Evolutionary conservation across 1,140 invertebrate genomes (phyloP).

Genomic region (Temnothorax longispinosus): DNA sequence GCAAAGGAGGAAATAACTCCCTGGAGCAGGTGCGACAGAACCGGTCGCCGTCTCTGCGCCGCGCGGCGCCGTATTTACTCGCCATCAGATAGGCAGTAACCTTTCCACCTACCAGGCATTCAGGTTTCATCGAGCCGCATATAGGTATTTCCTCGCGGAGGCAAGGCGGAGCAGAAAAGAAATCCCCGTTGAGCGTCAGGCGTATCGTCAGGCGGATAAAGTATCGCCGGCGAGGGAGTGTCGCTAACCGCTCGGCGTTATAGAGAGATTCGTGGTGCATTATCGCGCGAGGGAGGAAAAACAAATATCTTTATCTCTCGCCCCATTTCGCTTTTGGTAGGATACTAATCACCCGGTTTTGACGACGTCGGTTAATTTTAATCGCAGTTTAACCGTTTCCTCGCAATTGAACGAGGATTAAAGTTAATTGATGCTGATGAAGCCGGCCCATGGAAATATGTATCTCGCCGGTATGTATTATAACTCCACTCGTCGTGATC

Average conservation of each 20-base stretch:
- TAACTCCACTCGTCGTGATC: neutral
- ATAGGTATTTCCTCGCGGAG: conserved; percentile 13
- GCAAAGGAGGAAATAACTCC: conserved; percentile 51
- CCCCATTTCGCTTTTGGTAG: neutral
- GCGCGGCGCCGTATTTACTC: conserved; percentile 55
- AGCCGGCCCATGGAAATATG: neutral
- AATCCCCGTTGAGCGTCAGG: neutral
- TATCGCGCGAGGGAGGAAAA: neutral
- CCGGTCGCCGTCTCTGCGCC: conserved; percentile 54
- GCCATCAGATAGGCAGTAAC: conserved; percentile 43
- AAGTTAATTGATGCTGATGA: conserved; percentile 40
- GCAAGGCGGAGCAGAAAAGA: conserved; percentile 6
- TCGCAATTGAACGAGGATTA: conserved; percentile 41
- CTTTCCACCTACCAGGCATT: conserved; percentile 40
- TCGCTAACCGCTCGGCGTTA: neutral
- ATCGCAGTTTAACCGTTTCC: conserved; percentile 39
- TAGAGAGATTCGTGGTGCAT: neutral
- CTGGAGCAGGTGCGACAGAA: conserved; percentile 67
- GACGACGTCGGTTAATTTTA: conserved; percentile 25
- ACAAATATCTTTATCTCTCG: neutral
- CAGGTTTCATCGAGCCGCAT: conserved; percentile 43
- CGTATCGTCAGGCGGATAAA: conserved; percentile 32
- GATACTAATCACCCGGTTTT: conserved; percentile 6
- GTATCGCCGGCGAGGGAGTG: neutral
- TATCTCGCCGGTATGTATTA: neutral